Base-by-base conservation (phyloP, 2,113 vertebrate species). In the Cephalopterus ornatus region DNA sequence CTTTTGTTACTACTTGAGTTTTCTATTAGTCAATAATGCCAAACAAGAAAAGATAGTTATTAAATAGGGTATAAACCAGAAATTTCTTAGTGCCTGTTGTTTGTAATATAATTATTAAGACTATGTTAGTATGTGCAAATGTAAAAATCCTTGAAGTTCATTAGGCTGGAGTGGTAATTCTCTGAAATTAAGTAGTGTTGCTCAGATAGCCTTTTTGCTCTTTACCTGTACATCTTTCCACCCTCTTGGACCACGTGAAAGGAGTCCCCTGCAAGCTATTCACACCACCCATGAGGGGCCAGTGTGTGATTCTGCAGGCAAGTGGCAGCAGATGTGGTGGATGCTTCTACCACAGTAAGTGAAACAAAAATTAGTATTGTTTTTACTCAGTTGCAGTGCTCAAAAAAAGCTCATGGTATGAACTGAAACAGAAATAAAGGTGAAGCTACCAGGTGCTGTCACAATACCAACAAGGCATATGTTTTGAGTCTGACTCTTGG, bases 131-230 rank as follows among this genome's bases (percentile, higher is more conserved):
- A 5, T 21, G 3, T 22, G 7, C 35, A 85, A 44, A 28, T 30
- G n/a, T 37, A 65, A 68, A 33, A 70, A 52, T 24, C 46, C 20
- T 80, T 26, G 14, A 44, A 46, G 6, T 21, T 80, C 5, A 55
- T 46, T 47, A 35, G 0, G 0, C 12, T 4, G 0, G 59, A 61
- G 33, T 7, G 30, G 19, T 24, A 16, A 73, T 90, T 82, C 27
- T 66, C 73, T 74, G 67, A 53, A 87, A 44, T 9, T 23, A 78
- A n/a, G 28, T 15, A 21, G 23, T 19, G 62, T 92, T 94, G 32
- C 19, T 85, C 58, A 72, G 42, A 61, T 9, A 21, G 13, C 4
- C 28, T 76, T 73, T 80, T 21, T 83, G 22, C 21, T 68, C 37
- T 52, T 41, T 58, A 21, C 18, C 16, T 77, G 14, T 24, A 18